Conservation (phyloP, 2,113 vertebrate genomes). For the Malaclemys terrapin region DNA sequence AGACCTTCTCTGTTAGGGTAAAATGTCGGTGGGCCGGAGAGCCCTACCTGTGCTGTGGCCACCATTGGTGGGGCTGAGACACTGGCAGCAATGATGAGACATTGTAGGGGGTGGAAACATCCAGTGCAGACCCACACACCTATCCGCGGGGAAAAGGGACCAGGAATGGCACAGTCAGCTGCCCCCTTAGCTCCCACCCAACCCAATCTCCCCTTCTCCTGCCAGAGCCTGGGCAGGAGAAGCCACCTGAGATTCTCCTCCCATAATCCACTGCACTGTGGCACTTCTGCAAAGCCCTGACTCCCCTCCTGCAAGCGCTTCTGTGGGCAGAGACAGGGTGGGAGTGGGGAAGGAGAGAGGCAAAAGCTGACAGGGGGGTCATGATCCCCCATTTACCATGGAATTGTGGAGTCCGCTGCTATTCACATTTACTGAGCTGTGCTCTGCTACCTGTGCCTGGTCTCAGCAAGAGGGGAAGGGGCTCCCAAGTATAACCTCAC, state of each 20-base stretch:
- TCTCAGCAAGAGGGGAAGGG: background rate
- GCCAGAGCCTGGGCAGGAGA: background rate
- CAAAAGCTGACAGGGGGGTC: background rate
- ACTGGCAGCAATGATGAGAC: background rate
- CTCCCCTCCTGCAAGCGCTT: background rate
- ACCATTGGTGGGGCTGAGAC: background rate
- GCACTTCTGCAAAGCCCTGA: background rate
- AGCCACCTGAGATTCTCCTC: background rate
- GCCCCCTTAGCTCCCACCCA: background rate
- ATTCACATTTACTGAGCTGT: too few relatives aligned
- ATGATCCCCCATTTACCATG: background rate
- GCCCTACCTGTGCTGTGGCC: background rate
- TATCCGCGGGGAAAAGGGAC: background rate
- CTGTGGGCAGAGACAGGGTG: accelerated
- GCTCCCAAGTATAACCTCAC: background rate
- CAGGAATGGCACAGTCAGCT: background rate
- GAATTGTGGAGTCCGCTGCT: background rate
- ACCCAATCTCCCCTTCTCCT: background rate
- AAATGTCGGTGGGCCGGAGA: background rate
- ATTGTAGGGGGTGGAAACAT: background rate
- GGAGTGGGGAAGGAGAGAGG: background rate
- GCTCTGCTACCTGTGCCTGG: background rate
- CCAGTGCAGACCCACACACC: background rate
- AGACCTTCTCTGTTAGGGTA: background rate
- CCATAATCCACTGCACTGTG: background rate